Conservation (phyloP, 2,113 vertebrate species). For the Pholis gunnellus region DNA sequence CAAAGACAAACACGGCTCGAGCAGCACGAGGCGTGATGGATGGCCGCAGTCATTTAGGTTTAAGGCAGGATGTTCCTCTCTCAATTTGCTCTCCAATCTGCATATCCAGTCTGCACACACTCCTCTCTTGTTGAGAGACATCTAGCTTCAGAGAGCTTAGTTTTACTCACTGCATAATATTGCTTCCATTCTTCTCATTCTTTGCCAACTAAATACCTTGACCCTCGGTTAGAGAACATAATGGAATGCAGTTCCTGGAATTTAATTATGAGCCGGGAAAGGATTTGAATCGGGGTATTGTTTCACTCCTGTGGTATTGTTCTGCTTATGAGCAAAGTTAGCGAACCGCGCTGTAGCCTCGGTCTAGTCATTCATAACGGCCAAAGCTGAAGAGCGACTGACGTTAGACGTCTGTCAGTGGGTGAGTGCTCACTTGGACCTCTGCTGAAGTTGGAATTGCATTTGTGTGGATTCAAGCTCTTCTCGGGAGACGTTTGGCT, state of each 20-base stretch:
- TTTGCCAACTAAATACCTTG: slow-evolving; percentile 43
- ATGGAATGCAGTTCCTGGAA: slow-evolving; percentile 39
- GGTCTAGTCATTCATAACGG: not conserved
- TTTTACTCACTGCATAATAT: slow-evolving; percentile 40
- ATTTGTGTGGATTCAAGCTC: not conserved
- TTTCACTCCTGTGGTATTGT: slow-evolving; percentile 29
- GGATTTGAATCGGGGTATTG: slow-evolving; percentile 11
- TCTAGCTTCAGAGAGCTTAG: slow-evolving; percentile 30
- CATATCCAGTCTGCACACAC: slow-evolving; percentile 54
- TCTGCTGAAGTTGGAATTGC: too few species aligned
- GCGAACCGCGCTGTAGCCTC: not conserved
- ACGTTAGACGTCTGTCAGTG: too few species aligned
- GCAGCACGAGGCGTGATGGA: slow-evolving; percentile 67
- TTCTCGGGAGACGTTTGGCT: not conserved
- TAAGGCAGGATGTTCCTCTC: slow-evolving; percentile 72
- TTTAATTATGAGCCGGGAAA: slow-evolving; percentile 48
- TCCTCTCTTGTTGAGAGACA: slow-evolving; percentile 31
- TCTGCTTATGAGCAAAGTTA: slow-evolving; percentile 3
- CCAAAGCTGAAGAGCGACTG: not conserved
- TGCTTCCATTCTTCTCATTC: slow-evolving; percentile 40
- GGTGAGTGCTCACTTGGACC: too few species aligned
- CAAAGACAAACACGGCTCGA: slow-evolving; percentile 64
- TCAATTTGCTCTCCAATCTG: slow-evolving; percentile 77
- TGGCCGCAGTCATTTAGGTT: slow-evolving; percentile 68
- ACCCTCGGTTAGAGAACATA: slow-evolving; percentile 36